Evolutionary conservation across 2,888 invertebrate genomes (phyloP).

Genomic region (Melieria crassipennis): DNA sequence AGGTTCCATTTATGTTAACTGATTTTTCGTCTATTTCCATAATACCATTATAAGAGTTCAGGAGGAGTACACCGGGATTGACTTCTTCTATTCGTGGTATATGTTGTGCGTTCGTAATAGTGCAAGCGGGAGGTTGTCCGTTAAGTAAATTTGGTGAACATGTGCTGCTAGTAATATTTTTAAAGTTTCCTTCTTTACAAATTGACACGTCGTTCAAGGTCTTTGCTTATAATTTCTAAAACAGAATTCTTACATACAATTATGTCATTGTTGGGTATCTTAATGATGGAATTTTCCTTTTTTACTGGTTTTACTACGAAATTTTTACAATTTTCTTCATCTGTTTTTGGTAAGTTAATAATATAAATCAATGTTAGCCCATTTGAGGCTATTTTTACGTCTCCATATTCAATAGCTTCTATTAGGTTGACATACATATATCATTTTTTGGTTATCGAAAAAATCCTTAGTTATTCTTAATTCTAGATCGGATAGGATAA

Average conservation of each 20-base stretch:
- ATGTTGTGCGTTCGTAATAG: conserved; percentile 20
- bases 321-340: conserved; percentile 3
- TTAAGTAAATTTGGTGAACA: conserved; percentile 13
- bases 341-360: conserved; percentile 12
- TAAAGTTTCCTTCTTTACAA: neutral
- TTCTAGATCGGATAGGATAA: conserved; percentile 12
- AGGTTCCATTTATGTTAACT: no score
- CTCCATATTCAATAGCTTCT: conserved; percentile 13
- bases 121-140: neutral
- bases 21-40: conserved; percentile 11
- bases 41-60: conserved; percentile 38
- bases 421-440: conserved; percentile 1
- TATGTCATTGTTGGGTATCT: neutral
- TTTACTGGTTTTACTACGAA: conserved; percentile 10
- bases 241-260: conserved; percentile 11
- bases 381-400: conserved; percentile 16
- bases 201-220: conserved; percentile 7
- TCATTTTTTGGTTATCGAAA: conserved; percentile 16
- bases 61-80: conserved; percentile 32
- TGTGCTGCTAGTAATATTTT: neutral
- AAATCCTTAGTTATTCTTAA: conserved; percentile 10
- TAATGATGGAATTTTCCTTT: neutral
- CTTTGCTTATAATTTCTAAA: conserved; percentile 1
- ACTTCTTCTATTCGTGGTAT: conserved; percentile 37
- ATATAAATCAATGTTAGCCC: conserved; percentile 2